Base-by-base conservation (phyloP, 2,113 vertebrate genomes). In the Columbina picui region DNA sequence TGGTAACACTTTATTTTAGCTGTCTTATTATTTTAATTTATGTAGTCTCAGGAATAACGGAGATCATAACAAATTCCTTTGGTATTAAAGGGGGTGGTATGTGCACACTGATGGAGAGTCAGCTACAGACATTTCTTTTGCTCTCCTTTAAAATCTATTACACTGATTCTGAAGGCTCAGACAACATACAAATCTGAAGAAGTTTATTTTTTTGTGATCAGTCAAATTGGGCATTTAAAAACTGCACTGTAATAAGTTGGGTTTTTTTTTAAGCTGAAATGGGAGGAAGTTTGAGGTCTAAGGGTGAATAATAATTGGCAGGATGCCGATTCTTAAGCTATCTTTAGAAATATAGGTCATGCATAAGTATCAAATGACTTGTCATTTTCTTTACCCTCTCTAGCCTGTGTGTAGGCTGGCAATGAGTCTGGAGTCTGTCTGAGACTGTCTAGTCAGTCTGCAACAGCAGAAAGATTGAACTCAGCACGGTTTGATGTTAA, bases 11-110 rank as follows among this genome's bases (percentile, higher is more conserved):
- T 97, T 94, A 96, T 93, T 89, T 94, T 93, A 94, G 20, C 95
- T 96, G 95, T 97, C 96, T 64, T 88, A 94, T 56, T 82, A 77
- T 91, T 95, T 93, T 95, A 95, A 95, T 95, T 95, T 95, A 96
- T 96, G 49, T 78, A 14, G 63, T 88, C 2, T 79, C 63, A 93
- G 68, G 55, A 93, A 82, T 95, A 95, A 71, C 68, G 91, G 70
- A 94, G 61, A 94, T 69, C 91, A 90, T 94, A 96, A 97, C 89
- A 95, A 94, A 95, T 94, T 94, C 94, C 82, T 94, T 81, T 74
- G 76, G 71, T 63, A 73, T 90, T 96, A 93, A 91, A 95, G 61
- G 85, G 53, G 11, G 57, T 89, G n/a, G 17, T 84, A 69, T 64
- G 53, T 77, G 45, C 34, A 41, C 47, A 30, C 22, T 90, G 49